Evolutionary conservation across 1,140 invertebrate genomes (phyloP).

Genomic region (Nebria ingens): DNA sequence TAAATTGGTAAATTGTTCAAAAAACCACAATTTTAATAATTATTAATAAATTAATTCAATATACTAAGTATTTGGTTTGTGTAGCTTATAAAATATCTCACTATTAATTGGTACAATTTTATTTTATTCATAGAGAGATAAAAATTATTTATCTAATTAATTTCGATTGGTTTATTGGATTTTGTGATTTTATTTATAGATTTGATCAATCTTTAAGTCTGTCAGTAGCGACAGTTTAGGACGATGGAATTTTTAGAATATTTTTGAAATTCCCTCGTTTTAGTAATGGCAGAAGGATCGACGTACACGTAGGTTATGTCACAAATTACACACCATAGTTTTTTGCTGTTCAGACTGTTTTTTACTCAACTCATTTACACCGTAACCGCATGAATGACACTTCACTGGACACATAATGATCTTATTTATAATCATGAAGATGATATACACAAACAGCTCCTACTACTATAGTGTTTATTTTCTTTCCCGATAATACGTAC

Average conservation of each 20-base stretch:
- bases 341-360: conserved; percentile 3
- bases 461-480: conserved; percentile 3
- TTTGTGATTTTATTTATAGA: too few relatives aligned
- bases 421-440: not conserved
- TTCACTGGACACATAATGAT: not conserved
- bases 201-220: not conserved
- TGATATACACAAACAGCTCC: not conserved
- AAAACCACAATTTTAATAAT: too few relatives aligned
- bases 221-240: not conserved
- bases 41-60: too few relatives aligned
- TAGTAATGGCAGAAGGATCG: not conserved
- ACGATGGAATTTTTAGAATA: not conserved
- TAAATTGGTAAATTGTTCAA: too few relatives aligned
- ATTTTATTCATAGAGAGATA: too few relatives aligned
- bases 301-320: not conserved
- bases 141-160: too few relatives aligned
- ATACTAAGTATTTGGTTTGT: too few relatives aligned
- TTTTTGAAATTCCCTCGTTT: not conserved
- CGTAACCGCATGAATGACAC: not conserved
- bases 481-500: not conserved
- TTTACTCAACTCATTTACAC: not conserved
- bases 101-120: too few relatives aligned
- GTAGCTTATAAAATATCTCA: too few relatives aligned
- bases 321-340: conserved; percentile 6
- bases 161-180: too few relatives aligned